Base-by-base conservation (phyloP, 2,113 vertebrate species). In the Mormyrus iriodes region DNA sequence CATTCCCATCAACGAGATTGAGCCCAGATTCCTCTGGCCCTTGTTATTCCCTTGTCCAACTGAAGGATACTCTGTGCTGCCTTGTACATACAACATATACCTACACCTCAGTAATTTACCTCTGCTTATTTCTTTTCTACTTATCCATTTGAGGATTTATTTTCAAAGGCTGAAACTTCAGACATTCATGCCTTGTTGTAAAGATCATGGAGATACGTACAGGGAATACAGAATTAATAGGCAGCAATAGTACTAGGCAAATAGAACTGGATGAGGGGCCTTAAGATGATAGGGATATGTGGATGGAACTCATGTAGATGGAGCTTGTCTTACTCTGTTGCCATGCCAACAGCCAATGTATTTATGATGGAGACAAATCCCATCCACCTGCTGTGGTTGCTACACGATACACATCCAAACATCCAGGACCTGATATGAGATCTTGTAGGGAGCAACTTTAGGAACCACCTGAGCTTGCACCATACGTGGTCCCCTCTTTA, bases 261-360 rank as follows among this genome's bases (percentile, higher is more conserved):
- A 42, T 12, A 46, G 19, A 15, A 48, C 82, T 1, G 5, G 35
- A 84, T 84, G 82, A 24, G 35, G 82, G 2, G 82, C 82, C 35
- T 1, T n/a, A 21, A 84, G 82, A n/a, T 84, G 42, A 84, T 84
- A 48, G 35, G 10, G 21, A 84, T 24, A 46, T 84, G 3, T n/a
- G 61, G 27, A 69, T 31, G 61, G 61, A 69, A 69, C 44, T 46
- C 79, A 42, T 46, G 31, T 83, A 46, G 44, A 83, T 46, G 15
- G 84, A 86, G 48, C 46, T 51, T 17, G 49, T 86, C 84, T 86
- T 48, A 86, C 24, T 51, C 27, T 49, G 84, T 86, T 86, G 84
- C 84, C 84, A 48, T 85, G 84, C 84, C 84, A 49, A 85, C 84
- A 85, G 48, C 84, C 79, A 49, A 46, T 19, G 10, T 48, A 85